Evolutionary conservation across 2,888 invertebrate species (phyloP).

Genomic region (Sarcophaga variegata): DNA sequence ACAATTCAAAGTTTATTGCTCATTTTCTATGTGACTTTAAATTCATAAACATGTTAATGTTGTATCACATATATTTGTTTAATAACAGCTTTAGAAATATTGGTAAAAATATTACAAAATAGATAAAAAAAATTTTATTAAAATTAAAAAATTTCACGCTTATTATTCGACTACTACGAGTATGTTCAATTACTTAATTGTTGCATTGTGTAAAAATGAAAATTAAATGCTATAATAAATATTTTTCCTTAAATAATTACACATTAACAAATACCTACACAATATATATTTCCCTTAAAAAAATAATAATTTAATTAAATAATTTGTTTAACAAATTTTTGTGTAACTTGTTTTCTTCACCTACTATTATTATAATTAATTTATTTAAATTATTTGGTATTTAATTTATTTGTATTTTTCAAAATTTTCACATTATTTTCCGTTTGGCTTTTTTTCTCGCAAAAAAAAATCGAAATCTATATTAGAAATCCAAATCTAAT

Average conservation of each 20-base stretch:
- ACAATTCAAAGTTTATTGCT: neutral
- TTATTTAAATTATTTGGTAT: conserved; percentile 1
- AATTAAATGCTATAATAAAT: conserved; percentile 44
- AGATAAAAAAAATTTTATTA: too few relatives aligned
- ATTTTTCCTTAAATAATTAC: conserved; percentile 50
- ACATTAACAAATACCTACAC: conserved; percentile 63
- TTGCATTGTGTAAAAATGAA: conserved; percentile 25
- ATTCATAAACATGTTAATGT: too few relatives aligned
- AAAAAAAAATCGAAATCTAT: conserved; percentile 21
- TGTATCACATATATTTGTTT: too few relatives aligned
- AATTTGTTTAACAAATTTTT: conserved; percentile 29
- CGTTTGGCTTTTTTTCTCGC: conserved; percentile 49
- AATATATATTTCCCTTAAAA: conserved; percentile 19
- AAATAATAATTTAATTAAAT: neutral
- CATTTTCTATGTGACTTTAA: too few relatives aligned
- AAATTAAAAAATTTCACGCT: too few relatives aligned
- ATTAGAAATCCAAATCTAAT: conserved; percentile 9
- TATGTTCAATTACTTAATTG: neutral
- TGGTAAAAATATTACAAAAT: too few relatives aligned
- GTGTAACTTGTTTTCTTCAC: conserved; percentile 5
- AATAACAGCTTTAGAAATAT: too few relatives aligned
- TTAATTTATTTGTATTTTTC: conserved; percentile 30
- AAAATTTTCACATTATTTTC: conserved; percentile 51
- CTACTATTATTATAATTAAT: conserved; percentile 15
- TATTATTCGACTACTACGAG: neutral